These are phyloP conservation scores for Rachycentron canadum DNA, from an alignment of 2,797 vertebrate species.

Conservation along the genomic window DNA sequence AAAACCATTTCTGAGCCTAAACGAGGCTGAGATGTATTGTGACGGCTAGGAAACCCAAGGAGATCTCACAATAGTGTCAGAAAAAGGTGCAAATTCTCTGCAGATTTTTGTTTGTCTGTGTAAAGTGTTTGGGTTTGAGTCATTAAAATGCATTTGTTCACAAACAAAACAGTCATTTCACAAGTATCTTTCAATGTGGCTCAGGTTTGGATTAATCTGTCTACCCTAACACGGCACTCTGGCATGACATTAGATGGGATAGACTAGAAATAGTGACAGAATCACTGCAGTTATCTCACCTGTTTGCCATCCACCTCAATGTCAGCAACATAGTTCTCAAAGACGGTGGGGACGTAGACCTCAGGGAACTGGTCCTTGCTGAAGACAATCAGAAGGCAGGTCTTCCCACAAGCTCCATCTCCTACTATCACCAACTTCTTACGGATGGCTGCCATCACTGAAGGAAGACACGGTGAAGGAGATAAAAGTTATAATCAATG, in stretches of 20 bases:
- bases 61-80: neutral
- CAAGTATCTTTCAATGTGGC: neutral
- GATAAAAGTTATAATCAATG: neutral
- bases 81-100: neutral
- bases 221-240: neutral
- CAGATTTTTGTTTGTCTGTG: neutral
- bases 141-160: neutral
- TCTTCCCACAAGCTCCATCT: conserved; percentile 99
- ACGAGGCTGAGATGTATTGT: neutral
- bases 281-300: conserved; percentile 78
- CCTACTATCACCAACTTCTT: conserved; percentile 99
- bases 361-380: conserved; percentile 99
- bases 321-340: conserved; percentile 99
- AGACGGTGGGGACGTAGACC: conserved; percentile 97
- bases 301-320: conserved; percentile 98
- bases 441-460: conserved; percentile 98
- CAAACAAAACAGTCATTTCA: neutral
- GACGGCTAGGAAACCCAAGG: neutral
- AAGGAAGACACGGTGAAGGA: conserved; percentile 19
- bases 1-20: conserved; percentile 6
- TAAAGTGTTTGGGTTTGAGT: neutral
- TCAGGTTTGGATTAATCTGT: neutral
- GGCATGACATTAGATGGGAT: neutral
- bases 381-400: conserved; percentile 98
- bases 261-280: neutral